phyloP scores from a whole-genome alignment of 2,797 vertebrate genomes.

The Enteromius viviparus region DNA sequence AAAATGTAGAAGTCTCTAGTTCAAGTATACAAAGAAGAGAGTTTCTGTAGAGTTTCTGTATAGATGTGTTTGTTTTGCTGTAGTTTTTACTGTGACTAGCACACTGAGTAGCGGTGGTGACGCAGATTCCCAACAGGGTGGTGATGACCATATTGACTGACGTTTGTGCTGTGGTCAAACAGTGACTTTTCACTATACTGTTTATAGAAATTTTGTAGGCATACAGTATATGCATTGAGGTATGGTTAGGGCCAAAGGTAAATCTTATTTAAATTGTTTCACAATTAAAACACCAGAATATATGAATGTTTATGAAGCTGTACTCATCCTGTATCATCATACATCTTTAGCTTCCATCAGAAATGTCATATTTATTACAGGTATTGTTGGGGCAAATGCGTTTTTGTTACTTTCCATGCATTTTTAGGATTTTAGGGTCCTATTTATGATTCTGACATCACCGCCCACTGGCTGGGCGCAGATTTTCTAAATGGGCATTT shows the following conservation, averaged over 20 bases:
- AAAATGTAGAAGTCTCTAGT: not conserved
- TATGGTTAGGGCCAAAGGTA: not conserved
- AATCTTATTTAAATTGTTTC: not conserved
- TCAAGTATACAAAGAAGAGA: not conserved
- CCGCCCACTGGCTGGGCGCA: not conserved
- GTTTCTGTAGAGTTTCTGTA: not conserved
- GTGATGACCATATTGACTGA: slow-evolving; percentile 6
- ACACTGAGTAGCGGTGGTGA: slow-evolving; percentile 10
- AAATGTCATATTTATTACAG: not conserved
- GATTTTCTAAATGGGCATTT: not conserved
- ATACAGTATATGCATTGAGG: not conserved
- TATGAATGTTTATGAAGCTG: not conserved
- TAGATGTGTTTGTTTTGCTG: not conserved
- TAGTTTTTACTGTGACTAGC: slow-evolving; percentile 5
- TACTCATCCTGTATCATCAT: too few species aligned
- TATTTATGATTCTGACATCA: not conserved
- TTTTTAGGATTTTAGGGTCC: not conserved
- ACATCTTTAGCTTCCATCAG: not conserved
- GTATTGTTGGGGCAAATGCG: not conserved
- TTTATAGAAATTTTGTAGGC: not conserved
- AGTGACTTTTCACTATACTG: not conserved
- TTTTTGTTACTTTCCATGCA: not conserved
- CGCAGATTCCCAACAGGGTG: slow-evolving; percentile 16
- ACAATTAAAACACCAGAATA: not conserved
- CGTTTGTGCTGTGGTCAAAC: slow-evolving; percentile 9